Percentiles rank a stretch among this genome's conserved stretches.
Conservation (phyloP, 2,888 invertebrate genomes). For the Cloeon dipterum region DNA sequence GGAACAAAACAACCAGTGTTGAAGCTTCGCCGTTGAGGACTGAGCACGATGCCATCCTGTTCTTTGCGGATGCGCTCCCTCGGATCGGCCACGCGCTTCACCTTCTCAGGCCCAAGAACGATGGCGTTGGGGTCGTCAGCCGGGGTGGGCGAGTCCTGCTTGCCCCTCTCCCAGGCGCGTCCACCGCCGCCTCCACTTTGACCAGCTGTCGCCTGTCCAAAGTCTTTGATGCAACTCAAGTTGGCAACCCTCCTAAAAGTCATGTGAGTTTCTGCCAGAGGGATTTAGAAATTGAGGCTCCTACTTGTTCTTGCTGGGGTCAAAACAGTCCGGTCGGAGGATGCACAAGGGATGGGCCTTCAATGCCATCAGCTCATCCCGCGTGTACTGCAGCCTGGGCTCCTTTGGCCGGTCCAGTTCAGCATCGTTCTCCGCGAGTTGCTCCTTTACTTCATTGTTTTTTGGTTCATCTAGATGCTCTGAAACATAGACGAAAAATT, state of each 20-base stretch:
- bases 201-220: no score
- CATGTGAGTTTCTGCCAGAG: no score
- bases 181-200: not conserved
- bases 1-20: constrained; percentile 67
- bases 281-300: not conserved
- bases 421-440: no score
- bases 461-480: no score
- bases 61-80: constrained; percentile 59
- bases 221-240: not conserved
- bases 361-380: not conserved
- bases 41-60: constrained; percentile 61
- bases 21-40: constrained; percentile 68
- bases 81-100: constrained; percentile 35
- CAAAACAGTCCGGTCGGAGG: not conserved
- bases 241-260: not conserved
- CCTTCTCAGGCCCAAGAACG: not conserved
- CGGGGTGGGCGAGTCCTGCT: not conserved
- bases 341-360: not conserved
- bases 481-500: no score
- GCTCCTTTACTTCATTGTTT: no score
- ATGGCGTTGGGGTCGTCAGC: not conserved
- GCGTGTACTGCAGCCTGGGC: no score
- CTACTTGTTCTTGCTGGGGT: constrained; percentile 1
- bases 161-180: not conserved
- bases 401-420: no score